Conservation (phyloP, 2,113 vertebrate genomes). For the Drymodes brunneopygia region DNA sequence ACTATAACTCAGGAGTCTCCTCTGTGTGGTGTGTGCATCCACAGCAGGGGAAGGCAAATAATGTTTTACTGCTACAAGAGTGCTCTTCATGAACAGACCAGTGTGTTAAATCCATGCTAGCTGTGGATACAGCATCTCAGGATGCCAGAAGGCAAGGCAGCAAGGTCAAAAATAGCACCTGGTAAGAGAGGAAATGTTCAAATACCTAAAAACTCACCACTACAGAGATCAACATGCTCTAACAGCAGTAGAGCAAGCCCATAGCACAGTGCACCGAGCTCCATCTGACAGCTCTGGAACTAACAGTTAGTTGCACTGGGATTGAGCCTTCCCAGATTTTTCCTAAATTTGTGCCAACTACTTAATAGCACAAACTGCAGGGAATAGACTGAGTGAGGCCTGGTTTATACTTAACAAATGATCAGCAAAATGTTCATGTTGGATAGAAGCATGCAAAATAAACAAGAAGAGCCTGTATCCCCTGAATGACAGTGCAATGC, state of each 20-base stretch:
- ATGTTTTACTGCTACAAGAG: neutral
- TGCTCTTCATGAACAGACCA: neutral
- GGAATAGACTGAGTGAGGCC: neutral
- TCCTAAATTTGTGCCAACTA: neutral
- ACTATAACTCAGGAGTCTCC: neutral
- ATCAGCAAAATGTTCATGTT: neutral
- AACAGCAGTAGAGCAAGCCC: neutral
- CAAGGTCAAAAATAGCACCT: neutral
- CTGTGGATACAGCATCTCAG: neutral
- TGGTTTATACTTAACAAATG: neutral
- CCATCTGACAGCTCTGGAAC: neutral
- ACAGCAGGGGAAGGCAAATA: neutral
- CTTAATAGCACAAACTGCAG: neutral
- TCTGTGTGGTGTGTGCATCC: neutral
- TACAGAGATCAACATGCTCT: neutral
- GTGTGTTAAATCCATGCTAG: neutral
- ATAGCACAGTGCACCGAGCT: neutral
- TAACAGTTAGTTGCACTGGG: neutral
- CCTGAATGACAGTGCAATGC: neutral
- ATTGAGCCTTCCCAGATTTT: conserved; percentile 2
- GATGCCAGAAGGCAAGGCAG: neutral
- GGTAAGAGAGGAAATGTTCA: neutral
- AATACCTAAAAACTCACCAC: neutral
- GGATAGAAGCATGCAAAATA: neutral
- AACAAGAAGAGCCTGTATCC: neutral